phyloP scores from a whole-genome alignment of 2,888 invertebrate genomes.

The Limnephilus rhombicus region DNA sequence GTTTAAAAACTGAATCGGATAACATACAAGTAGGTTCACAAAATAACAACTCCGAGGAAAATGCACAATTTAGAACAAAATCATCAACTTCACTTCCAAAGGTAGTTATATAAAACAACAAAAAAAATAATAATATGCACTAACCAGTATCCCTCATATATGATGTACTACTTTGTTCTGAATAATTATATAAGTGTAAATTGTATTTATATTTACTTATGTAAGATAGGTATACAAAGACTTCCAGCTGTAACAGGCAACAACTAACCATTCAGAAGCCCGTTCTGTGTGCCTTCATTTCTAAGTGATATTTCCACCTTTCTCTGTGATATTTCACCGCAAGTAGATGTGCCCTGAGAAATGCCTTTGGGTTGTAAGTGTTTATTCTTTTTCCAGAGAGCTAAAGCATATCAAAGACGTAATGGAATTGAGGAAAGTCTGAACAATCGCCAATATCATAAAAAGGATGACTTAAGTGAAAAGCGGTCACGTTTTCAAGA shows the following conservation, averaged over 20 bases:
- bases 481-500: constrained; percentile 26
- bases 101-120: background rate
- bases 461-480: constrained; percentile 8
- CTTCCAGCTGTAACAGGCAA: no score
- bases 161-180: no score
- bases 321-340: no score
- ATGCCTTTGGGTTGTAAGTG: background rate
- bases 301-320: no score
- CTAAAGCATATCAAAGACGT: background rate
- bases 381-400: background rate
- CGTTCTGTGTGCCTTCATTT: no score
- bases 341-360: background rate
- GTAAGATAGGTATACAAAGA: background rate
- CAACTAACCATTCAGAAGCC: no score
- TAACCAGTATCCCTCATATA: background rate
- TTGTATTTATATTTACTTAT: background rate
- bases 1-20: background rate
- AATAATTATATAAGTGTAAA: no score
- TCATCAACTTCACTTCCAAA: background rate
- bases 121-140: background rate
- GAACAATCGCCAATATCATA: background rate
- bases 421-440: background rate
- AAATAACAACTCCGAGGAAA: background rate
- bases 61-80: background rate
- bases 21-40: background rate